phyloP scores from a whole-genome alignment of 2,113 vertebrate genomes.

The Hyperopisus bebe region DNA sequence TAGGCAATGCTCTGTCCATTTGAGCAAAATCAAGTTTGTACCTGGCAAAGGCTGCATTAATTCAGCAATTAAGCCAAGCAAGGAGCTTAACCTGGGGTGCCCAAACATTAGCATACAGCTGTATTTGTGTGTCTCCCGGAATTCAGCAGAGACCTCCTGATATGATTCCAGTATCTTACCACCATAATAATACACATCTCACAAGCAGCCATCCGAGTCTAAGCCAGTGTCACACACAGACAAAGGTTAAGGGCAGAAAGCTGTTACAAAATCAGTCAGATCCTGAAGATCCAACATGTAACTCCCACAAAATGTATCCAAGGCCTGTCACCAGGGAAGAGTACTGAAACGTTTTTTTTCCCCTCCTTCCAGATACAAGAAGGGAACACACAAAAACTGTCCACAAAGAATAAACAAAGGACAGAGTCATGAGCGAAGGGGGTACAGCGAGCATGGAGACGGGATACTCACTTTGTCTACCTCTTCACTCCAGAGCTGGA shows the following conservation, averaged over 20 bases:
- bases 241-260: not conserved
- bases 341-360: not conserved
- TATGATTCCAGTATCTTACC: not conserved
- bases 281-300: not conserved
- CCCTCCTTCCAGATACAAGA: not conserved
- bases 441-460: not conserved
- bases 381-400: not conserved
- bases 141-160: not conserved
- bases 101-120: not conserved
- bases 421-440: too few relatives aligned
- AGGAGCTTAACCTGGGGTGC: not conserved
- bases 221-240: not conserved
- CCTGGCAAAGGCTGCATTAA: not conserved
- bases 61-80: not conserved
- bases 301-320: not conserved
- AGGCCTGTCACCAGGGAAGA: not conserved
- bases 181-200: not conserved
- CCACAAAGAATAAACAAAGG: not conserved
- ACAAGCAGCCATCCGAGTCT: not conserved
- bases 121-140: not conserved
- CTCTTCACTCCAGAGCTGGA: conserved; percentile 92
- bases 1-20: not conserved
- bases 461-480: conserved; percentile 83
- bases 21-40: not conserved
- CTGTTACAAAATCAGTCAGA: not conserved